A percentile compares a stretch with the other conserved stretches of the same genome.
These are phyloP conservation scores for Chaunax sp. DNA, from an alignment of 2,797 vertebrate species.

Conservation along the genomic window DNA sequence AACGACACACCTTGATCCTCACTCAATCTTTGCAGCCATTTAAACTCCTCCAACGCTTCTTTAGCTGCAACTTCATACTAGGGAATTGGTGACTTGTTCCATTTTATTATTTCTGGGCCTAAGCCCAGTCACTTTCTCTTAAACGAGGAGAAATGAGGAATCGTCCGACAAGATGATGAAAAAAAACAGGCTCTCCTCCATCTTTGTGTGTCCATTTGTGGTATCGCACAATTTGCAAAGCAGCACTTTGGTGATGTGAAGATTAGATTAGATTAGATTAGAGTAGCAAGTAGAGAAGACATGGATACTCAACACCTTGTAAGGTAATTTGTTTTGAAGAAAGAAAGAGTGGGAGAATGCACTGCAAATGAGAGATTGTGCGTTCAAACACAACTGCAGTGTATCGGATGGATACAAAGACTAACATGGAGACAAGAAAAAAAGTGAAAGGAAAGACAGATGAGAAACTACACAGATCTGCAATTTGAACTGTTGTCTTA, in stretches of 20 bases:
- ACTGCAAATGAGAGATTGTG: neutral
- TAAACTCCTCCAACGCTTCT: slow-evolving; percentile 8
- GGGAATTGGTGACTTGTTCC: slow-evolving; percentile 27
- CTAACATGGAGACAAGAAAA: neutral
- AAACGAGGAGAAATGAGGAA: slow-evolving; percentile 18
- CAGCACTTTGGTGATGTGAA: too few relatives aligned
- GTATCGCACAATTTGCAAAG: too few relatives aligned
- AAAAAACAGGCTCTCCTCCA: too few relatives aligned
- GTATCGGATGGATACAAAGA: slow-evolving; percentile 6
- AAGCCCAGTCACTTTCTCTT: slow-evolving; percentile 3
- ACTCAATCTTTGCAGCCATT: slow-evolving; percentile 25
- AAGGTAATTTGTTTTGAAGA: too few relatives aligned
- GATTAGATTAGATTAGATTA: too few relatives aligned
- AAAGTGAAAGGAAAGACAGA: slow-evolving; percentile 6
- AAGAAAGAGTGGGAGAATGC: neutral
- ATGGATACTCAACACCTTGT: too few relatives aligned
- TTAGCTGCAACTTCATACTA: slow-evolving; percentile 18
- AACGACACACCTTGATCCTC: slow-evolving; percentile 19
- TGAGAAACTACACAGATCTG: slow-evolving; percentile 19
- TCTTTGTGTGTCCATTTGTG: too few relatives aligned
- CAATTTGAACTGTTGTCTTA: slow-evolving; percentile 47
- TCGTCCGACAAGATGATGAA: too few relatives aligned
- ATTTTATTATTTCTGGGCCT: slow-evolving; percentile 35
- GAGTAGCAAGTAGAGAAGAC: too few relatives aligned
- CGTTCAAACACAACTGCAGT: slow-evolving; percentile 1